These are phyloP conservation scores for Drosophila testacea DNA, from an alignment of 2,888 invertebrate genomes.

Conservation along the genomic window DNA sequence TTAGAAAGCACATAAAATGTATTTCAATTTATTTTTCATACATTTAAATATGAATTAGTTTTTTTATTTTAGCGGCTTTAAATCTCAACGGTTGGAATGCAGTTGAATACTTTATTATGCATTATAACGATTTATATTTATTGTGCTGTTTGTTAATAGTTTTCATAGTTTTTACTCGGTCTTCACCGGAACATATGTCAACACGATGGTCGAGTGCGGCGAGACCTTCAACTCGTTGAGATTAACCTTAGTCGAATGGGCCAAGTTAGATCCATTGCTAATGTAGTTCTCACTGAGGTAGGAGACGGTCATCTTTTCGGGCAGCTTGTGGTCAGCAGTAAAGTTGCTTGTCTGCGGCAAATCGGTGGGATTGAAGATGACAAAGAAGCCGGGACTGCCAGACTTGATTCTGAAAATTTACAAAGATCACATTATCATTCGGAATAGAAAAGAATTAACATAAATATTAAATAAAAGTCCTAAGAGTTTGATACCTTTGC, in stretches of 20 bases:
- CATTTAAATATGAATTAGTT: neutral
- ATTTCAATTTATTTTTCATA: neutral
- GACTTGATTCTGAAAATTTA: slow-evolving; percentile 87
- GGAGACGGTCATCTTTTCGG: slow-evolving; percentile 88
- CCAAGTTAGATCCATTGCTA: slow-evolving; percentile 57
- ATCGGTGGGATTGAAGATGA: slow-evolving; percentile 89
- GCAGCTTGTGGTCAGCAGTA: slow-evolving; percentile 85
- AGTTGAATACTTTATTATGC: slow-evolving; percentile 15
- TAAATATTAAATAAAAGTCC: neutral
- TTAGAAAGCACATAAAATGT: slow-evolving; percentile 4
- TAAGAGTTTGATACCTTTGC: slow-evolving; percentile 48
- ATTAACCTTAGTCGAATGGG: slow-evolving; percentile 86
- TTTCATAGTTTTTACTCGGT: slow-evolving; percentile 60
- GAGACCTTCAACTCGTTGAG: slow-evolving; percentile 87
- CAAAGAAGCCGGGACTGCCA: slow-evolving; percentile 91
- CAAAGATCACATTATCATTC: slow-evolving; percentile 10
- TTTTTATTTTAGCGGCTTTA: slow-evolving; percentile 26
- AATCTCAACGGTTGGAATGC: slow-evolving; percentile 50
- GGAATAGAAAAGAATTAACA: neutral
- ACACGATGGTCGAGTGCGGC: slow-evolving; percentile 88
- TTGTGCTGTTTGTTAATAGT: slow-evolving; percentile 11
- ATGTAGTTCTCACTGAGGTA: slow-evolving; percentile 86
- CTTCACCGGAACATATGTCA: slow-evolving; percentile 89
- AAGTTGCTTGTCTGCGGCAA: slow-evolving; percentile 87
- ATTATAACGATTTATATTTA: slow-evolving; percentile 5